Evolutionary conservation across 2,113 vertebrate species (phyloP).

Genomic region (Galbula dea): DNA sequence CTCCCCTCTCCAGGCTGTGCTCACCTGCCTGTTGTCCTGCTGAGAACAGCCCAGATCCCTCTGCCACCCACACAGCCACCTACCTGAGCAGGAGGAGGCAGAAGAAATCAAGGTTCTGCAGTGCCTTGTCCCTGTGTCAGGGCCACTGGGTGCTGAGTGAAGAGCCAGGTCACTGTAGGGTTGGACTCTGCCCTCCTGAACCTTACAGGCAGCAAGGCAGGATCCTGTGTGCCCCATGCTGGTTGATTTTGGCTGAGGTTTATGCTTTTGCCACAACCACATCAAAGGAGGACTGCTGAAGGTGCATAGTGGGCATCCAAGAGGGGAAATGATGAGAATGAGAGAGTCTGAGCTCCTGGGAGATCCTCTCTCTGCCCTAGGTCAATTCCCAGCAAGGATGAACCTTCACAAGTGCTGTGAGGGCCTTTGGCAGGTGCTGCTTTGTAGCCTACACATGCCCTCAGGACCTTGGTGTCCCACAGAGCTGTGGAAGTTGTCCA

Average conservation of each 20-base stretch:
- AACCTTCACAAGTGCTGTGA: background rate
- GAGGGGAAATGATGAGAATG: background rate
- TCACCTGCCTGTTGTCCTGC: background rate
- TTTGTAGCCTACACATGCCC: background rate
- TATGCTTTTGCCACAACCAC: background rate
- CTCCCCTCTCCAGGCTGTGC: background rate
- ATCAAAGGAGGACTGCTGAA: background rate
- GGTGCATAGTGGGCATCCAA: background rate
- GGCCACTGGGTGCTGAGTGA: background rate
- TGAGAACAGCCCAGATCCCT: background rate
- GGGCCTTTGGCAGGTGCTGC: background rate
- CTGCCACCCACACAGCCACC: background rate
- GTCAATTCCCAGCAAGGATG: background rate
- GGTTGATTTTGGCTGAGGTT: background rate
- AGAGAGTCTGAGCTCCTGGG: background rate
- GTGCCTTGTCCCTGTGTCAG: rapidly evolving
- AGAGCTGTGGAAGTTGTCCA: background rate
- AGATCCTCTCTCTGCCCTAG: background rate
- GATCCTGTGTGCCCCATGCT: rapidly evolving
- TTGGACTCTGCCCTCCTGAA: background rate
- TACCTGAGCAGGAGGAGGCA: background rate
- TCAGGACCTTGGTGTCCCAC: background rate
- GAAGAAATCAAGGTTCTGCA: background rate
- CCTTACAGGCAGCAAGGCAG: rapidly evolving
- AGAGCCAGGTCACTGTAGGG: background rate